phyloP scores from a whole-genome alignment of 2,113 vertebrate species.

The Buteo buteo region DNA sequence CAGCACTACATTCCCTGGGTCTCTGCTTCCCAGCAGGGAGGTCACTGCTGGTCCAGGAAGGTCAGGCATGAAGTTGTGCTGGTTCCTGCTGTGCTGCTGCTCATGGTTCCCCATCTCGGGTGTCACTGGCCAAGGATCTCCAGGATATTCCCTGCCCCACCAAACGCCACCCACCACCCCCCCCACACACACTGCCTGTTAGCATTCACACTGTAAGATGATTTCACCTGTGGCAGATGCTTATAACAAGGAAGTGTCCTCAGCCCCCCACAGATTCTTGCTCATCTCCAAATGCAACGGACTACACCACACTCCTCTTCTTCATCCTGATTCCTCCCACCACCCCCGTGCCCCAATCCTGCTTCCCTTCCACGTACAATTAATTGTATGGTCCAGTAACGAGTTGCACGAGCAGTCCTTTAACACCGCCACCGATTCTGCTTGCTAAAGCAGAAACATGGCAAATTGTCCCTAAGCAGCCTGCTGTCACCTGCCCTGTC shows the following conservation, averaged over 20 bases:
- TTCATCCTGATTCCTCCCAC: not conserved
- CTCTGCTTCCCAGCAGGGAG: not conserved
- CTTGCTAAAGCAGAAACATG: not conserved
- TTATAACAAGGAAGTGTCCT: not conserved
- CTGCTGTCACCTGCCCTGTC: not conserved
- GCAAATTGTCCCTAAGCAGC: not conserved
- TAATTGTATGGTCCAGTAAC: not conserved
- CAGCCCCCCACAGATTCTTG: not conserved
- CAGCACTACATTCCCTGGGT: not conserved
- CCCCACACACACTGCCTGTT: not conserved
- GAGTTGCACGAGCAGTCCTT: not conserved
- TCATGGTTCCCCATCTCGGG: not conserved
- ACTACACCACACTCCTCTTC: not conserved
- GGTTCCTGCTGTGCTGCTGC: not conserved
- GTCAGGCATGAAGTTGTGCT: not conserved
- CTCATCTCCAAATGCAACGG: not conserved
- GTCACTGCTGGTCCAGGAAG: not conserved
- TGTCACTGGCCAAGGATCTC: not conserved
- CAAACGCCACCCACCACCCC: not conserved
- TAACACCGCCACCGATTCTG: not conserved
- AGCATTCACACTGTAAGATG: not conserved
- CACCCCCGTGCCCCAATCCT: rapidly evolving
- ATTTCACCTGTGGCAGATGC: not conserved
- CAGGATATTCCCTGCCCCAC: not conserved
- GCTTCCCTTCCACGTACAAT: not conserved